Base-by-base conservation (phyloP, 2,113 vertebrate species). In the Tursiops truncatus region DNA sequence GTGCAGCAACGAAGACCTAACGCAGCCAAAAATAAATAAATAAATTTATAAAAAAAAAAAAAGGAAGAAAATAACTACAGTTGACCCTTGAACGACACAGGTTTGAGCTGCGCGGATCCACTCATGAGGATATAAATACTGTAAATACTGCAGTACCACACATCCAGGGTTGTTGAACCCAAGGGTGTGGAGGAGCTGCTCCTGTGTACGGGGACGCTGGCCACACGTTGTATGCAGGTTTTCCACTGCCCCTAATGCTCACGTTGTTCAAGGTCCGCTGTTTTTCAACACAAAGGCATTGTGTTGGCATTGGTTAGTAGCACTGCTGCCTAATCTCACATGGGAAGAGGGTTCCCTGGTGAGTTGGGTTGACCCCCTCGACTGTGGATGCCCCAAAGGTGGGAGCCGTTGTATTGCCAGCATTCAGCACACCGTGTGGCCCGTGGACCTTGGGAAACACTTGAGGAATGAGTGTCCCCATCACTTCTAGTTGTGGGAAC, bases 381-480 rank as follows among this genome's bases (percentile, higher is more conserved):
- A 26, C n/a, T 0, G 3, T 13, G 17, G 74, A 26, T 11, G 3
- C 31, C 25, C 28, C 26, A 15, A 6, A 26, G 38, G 5, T 41
- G 3, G 60, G 68, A 65, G n/a, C 41, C 56, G 0, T 0, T 0
- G 36, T 31, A 17, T 50, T 6, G 12, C 36, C 36, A 3, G 53
- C 2, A 7, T 23, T 38, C 7, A 13, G 76, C 25, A 7, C 26
- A 8, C 4, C 0, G 8, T 21, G 20, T 2, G 21, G n/a, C n/a
- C 60, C 2, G 5, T 38, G 62, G 12, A 20, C 53, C 31, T 31
- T 23, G 12, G 20, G 2, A 21, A 70, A 58, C 25, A 5, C 70
- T 2, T 56, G 77, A 25, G 9, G 31, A 31, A 17, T 17, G 13
- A 26, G 8, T n/a, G 31, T 26, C 6, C 13, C 38, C 25, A 31